Conservation (phyloP, 1,140 invertebrate genomes). For the Kradibia gibbosae region DNA sequence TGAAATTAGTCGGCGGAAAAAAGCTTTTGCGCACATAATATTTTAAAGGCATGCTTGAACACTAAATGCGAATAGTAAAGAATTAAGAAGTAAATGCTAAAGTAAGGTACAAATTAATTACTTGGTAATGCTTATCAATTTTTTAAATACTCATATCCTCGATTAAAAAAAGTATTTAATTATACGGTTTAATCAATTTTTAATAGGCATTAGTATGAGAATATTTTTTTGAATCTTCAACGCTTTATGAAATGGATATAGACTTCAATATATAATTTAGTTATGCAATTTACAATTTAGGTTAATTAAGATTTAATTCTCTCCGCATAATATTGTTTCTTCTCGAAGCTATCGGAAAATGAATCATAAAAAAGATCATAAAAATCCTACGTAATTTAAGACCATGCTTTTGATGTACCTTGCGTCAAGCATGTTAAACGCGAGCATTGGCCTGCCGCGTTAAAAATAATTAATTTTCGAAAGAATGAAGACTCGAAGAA, state of each 20-base stretch:
- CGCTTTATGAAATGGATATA: neutral
- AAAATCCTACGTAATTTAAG: constrained; percentile 12
- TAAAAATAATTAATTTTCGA: too few species aligned
- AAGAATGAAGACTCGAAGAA: too few species aligned
- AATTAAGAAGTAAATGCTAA: neutral
- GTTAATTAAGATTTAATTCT: constrained; percentile 20
- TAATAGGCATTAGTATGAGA: neutral
- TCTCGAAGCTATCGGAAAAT: constrained; percentile 2
- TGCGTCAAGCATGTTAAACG: too few species aligned
- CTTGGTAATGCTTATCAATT: constrained; percentile 10
- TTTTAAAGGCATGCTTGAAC: neutral
- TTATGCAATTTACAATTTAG: neutral
- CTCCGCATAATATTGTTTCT: neutral
- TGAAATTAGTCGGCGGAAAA: neutral
- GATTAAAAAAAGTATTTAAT: neutral
- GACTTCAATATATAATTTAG: neutral
- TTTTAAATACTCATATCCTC: neutral
- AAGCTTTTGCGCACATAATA: neutral
- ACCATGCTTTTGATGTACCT: too few species aligned
- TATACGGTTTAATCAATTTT: constrained; percentile 12
- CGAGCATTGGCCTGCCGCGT: too few species aligned
- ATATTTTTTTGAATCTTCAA: neutral
- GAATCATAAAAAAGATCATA: constrained; percentile 1
- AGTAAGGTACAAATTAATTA: constrained; percentile 19
- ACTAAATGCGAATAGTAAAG: neutral